Evolutionary conservation across 1,140 invertebrate species (phyloP), one percentile per base, ranked within the genome.

Genomic region (Tetramorium alpestre): DNA sequence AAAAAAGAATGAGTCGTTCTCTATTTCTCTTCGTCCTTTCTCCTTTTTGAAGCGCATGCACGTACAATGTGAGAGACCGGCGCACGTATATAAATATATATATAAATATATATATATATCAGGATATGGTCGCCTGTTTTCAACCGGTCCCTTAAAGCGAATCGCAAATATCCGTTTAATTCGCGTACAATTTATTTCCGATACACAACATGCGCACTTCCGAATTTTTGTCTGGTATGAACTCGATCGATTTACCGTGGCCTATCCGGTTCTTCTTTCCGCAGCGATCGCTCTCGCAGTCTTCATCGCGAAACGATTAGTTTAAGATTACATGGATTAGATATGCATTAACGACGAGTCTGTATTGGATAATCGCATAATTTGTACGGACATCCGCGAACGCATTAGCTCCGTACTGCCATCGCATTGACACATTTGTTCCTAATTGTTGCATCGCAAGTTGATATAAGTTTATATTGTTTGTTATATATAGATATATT

Each of bases 1-100:
- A 69, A 69, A 49, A 47, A 69, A 69, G 65, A 69, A 93, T 94
- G 93, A 91, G 90, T 93, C 93, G 91, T 91, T 94, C 90, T 94
- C 90, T 94, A 92, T 91, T 91, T 89, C 88, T 90, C 88, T 90
- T 93, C 91, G 91, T 93, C 91, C 89, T 88, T 87, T 91, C 91
- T 93, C 90, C 82, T 89, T 89, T 91, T 91, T 13, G 41, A 75
- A 73, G 54, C 67, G 87, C 89, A 47, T 49, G 75, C 72, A 64
- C 28, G 65, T 69, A 69, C 65, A 49, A 69, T 69, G 65, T 69
- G 65, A 64, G 22, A 75, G 22, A 62, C 3, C 56, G 38, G 47
- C 62, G 51, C 77, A 81, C 47, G 38, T 80, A 22, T 67, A 65
- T 69, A 47, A 44, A 25, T 25, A 25, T 60, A 56, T 56, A n/a